Evolutionary conservation across 1,140 invertebrate genomes (phyloP), one percentile per base, ranked within the genome.

Genomic region (Scaptomyza hsui): DNA sequence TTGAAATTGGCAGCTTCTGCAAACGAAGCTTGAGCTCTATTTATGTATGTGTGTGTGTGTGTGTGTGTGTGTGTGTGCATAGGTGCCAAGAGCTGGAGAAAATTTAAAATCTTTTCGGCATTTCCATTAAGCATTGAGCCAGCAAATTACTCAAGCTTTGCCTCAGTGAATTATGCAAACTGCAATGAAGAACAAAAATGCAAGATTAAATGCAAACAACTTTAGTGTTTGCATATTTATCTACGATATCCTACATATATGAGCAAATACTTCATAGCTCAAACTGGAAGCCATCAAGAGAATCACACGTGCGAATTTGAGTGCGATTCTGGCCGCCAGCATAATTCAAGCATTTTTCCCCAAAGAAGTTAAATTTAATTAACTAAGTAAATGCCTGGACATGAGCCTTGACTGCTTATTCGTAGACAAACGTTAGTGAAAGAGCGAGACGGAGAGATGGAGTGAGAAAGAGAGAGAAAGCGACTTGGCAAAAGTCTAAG

Each of bases 361-460:
- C 53, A 47, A 86, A 88, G 75, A 83, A 83, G 80, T 81, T 86
- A 65, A 86, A 86, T 86, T 86, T 86, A 86, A 86, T 86, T 86
- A 86, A 86, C 81, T 86, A 88, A 86, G 81, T 86, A 86, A 86
- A 86, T 86, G 81, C 78, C 71, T 74, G 85, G 80, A 80, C 80
- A 85, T 80, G 80, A 75, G 80, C 39, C 65, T 44, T 74, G 55
- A 68, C 69, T 85, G 75, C 71, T 77, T 77, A 83, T 82, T 67
- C 69, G 74, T 59, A 65, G 73, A 72, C 72, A 59, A 26, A 7
- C 4, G 3, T 1, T 6, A 26, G 24, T 6, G 4, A 7, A 1
- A 29, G 26, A 1, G 26, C 7, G 26, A 10, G 7, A 9, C 5
- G 2, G 1, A 29, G 26, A 29, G 26, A 9, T 1, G 2, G 1